These are phyloP conservation scores for Styela clava DNA, from an alignment of 23 tunicate species.

Conservation along the genomic window DNA sequence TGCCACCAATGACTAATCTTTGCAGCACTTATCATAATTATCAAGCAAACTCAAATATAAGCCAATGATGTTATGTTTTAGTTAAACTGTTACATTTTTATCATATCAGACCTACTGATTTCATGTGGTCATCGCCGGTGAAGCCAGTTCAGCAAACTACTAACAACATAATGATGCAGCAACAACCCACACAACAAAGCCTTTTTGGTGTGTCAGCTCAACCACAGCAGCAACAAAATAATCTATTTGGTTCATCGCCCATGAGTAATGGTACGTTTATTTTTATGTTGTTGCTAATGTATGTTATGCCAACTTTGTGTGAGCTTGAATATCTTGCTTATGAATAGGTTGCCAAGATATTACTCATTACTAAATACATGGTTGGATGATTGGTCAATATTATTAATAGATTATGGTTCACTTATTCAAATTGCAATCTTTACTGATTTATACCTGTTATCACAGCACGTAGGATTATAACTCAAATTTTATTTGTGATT, in stretches of 20 bases:
- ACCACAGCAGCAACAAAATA: background rate
- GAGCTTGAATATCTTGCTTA: background rate
- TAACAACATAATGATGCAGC: slow-evolving; percentile 2
- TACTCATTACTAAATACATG: background rate
- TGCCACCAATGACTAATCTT: too few species aligned
- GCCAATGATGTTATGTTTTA: too few species aligned
- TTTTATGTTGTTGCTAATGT: too few species aligned
- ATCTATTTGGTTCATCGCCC: slow-evolving; percentile 7
- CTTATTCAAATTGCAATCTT: too few species aligned
- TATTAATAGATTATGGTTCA: too few species aligned
- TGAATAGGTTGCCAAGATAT: background rate
- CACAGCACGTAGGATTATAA: too few species aligned
- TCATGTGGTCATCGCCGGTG: slow-evolving; percentile 6
- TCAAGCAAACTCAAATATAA: too few species aligned
- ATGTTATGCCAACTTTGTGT: background rate
- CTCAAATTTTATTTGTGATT: too few species aligned
- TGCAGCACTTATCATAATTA: too few species aligned
- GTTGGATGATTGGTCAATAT: background rate
- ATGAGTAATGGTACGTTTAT: background rate
- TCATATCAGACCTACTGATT: background rate
- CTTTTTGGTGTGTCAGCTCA: background rate
- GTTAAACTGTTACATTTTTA: too few species aligned
- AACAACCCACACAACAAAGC: background rate
- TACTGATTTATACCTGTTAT: too few species aligned
- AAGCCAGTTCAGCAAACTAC: background rate